Evolutionary conservation across 2,797 vertebrate species (phyloP), one percentile per base, ranked within the genome.

Genomic region (Natrix natrix): DNA sequence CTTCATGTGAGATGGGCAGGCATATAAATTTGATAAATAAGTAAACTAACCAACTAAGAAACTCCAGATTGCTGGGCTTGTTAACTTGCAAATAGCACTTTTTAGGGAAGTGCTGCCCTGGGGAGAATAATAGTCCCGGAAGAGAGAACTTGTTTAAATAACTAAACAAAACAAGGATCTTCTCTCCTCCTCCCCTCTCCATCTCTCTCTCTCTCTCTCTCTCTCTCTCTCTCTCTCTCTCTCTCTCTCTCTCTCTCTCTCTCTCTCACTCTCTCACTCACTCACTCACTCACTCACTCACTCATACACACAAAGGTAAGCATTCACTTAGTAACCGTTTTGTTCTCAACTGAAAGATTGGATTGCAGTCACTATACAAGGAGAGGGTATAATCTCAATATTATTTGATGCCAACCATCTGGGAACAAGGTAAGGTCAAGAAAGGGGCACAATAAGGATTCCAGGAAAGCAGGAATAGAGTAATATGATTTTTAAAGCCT

Each of bases 111-210:
- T 20, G 69, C 16, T 37, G 69, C 69, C 32, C 6, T 74, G 8
- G 2, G 17, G 74, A 43, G 37, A 78, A 78, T 4, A 43, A 43
- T 37, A 22, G 17, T 43, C 43, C 74, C 1, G 3, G 74, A 43
- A 78, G 37, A 78, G 37, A 43, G 16, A 78, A 43, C 37, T 22
- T 78, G 74, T 78, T 43, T 43, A 22, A 78, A 43, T 22, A 78
- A 78, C 43, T 43, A 37, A 74, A 74, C 16, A 37, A 74, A 74
- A 17, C n/a, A 74, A 74, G 32, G 7, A 74, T 74, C 10, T 28
- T 28, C 3, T 37, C 26, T 17, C 0, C 14, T 5, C n/a, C 2
- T 0, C 32, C 16, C 69, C 0, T 6, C 26, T 26, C 61, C 26
- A 2, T 12, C 0, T 63, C 60, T 12, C 24, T 28, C 22, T 63